Evolutionary conservation across 2,888 invertebrate genomes (phyloP), one percentile per base, ranked within the genome.

Genomic region (Dermolepida albohirtum): DNA sequence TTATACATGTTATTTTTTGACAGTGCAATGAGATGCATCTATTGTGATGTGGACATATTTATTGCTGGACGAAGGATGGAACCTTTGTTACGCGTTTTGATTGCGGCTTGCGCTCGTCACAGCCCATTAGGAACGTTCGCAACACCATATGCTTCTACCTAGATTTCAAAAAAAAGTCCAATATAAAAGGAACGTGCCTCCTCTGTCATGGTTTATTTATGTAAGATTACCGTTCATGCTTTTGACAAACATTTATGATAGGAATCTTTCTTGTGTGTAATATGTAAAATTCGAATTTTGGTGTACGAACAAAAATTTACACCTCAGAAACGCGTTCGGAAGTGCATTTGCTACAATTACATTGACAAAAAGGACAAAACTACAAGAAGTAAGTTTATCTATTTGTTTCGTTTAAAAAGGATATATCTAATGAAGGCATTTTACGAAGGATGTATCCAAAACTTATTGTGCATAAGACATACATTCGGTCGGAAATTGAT

Each of bases 71-170:
- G 47, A 44, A 59, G 59, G 59, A 59, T 59, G 59, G 14, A 59
- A 44, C 59, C 59, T 59, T 59, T 59, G 59, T 59, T 59, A 59
- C 59, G 59, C 59, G 59, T 59, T 59, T 59, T 59, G 59, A 59
- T 59, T 59, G 59, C 59, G 59, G 59, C 59, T 59, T 59, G 44
- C 59, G 59, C 59, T 59, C 59, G 59, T 59, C 59, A 59, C 59
- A 44, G 59, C 59, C 59, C 59, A 59, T 59, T 59, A 59, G 59
- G 43, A 44, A 44, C 59, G 59, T 59, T 59, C 27, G 59, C 59
- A 59, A 59, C 59, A 59, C 44, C 27, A 44, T 47, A 11, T 43
- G 41, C 59, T 40, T 44, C 41, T 59, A 59, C 59, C 59, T 59
- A 59, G 59, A 59, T 59, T 44, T 27, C 59, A 59, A 43, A 59